A percentile compares a stretch with the other conserved stretches of the same genome.
phyloP scores from a whole-genome alignment of 2,888 invertebrate species.

The Epistrophe eligans region DNA sequence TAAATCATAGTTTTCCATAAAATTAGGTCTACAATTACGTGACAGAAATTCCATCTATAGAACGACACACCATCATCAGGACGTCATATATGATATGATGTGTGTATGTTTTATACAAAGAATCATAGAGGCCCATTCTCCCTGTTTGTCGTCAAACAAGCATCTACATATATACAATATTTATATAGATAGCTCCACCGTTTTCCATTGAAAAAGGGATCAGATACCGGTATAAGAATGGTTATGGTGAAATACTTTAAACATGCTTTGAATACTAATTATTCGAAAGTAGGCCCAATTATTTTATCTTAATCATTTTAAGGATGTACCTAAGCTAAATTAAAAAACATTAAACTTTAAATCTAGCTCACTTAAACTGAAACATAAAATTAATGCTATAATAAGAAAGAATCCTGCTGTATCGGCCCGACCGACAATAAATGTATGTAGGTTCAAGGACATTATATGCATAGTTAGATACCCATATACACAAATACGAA shows the following conservation, averaged over 20 bases:
- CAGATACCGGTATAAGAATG: not conserved
- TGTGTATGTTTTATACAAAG: not conserved
- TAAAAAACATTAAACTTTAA: constrained; percentile 41
- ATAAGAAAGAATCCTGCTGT: not conserved
- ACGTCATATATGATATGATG: not conserved
- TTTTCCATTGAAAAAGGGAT: constrained; percentile 29
- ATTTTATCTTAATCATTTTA: constrained; percentile 58
- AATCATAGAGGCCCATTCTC: not conserved
- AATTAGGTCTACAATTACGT: constrained; percentile 71
- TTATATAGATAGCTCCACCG: constrained; percentile 1
- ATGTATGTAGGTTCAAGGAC: constrained; percentile 22
- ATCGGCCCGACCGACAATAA: not conserved
- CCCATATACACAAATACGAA: not conserved
- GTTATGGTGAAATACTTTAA: constrained; percentile 13
- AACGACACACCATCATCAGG: constrained; percentile 19
- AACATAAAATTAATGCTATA: not conserved
- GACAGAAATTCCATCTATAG: constrained; percentile 46
- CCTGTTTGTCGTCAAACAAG: not conserved
- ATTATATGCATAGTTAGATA: not conserved
- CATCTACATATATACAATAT: not conserved
- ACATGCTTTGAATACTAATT: constrained; percentile 66
- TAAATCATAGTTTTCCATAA: constrained; percentile 69
- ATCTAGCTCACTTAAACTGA: not conserved
- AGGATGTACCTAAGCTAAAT: constrained; percentile 40
- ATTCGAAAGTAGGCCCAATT: constrained; percentile 34